Percentiles rank a stretch among this genome's conserved stretches.
Evolutionary conservation across 2,888 invertebrate genomes (phyloP).

Genomic region (Andrena hattorfiana): DNA sequence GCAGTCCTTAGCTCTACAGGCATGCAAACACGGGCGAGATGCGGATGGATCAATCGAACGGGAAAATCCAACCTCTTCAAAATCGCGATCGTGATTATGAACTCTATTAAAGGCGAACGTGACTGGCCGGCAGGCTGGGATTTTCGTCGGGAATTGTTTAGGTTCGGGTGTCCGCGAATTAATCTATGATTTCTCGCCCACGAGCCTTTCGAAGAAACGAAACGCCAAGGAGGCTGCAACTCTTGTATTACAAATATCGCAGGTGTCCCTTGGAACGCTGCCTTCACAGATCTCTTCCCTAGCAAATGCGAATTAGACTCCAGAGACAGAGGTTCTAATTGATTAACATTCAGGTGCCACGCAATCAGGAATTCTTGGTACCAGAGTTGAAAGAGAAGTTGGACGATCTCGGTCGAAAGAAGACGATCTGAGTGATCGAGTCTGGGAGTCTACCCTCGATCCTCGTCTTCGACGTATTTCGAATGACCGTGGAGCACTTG

Average conservation of each 20-base stretch:
- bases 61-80: slow-evolving; percentile 38
- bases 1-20: slow-evolving; percentile 73
- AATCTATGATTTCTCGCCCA: background rate
- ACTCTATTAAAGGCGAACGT: slow-evolving; percentile 61
- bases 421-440: slow-evolving; percentile 51
- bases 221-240: background rate
- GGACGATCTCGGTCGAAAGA: slow-evolving; percentile 29
- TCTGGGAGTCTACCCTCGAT: slow-evolving; percentile 16
- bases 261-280: background rate
- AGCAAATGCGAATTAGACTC: too few species aligned
- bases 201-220: background rate
- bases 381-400: background rate
- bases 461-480: slow-evolving; percentile 21
- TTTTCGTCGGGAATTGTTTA: background rate
- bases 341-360: background rate
- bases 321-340: too few species aligned
- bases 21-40: slow-evolving; percentile 77
- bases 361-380: background rate
- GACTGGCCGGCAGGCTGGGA: slow-evolving; percentile 22
- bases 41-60: slow-evolving; percentile 27
- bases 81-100: slow-evolving; percentile 22
- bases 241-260: background rate
- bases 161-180: background rate
- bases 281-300: too few species aligned
- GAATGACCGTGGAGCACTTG: slow-evolving; percentile 31